Percentiles rank a stretch among this genome's conserved stretches.
Evolutionary conservation across 1,140 invertebrate species (phyloP).

Genomic region (Palaemon carinicauda): DNA sequence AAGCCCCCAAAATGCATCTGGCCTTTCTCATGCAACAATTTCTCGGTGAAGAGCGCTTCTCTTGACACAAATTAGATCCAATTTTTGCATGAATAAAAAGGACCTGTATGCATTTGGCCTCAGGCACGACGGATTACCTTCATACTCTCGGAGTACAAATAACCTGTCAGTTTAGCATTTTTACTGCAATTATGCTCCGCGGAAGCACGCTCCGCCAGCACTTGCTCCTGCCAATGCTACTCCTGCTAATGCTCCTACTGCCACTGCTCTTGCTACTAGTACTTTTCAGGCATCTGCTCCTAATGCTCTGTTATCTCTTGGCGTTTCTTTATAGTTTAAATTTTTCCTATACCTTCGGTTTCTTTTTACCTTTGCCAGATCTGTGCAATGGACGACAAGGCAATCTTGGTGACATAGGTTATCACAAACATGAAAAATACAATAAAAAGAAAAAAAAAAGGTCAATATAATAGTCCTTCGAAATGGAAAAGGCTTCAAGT

Average conservation of each 20-base stretch:
- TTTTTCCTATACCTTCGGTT: no score
- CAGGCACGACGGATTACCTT: neutral
- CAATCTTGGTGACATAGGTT: no score
- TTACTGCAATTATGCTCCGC: neutral
- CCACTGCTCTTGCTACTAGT: neutral
- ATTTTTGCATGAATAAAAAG: neutral
- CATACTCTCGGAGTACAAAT: neutral
- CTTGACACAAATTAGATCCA: neutral
- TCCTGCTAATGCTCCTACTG: neutral
- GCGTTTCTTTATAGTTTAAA: no score
- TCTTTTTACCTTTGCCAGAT: no score
- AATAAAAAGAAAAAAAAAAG: no score
- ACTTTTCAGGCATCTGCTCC: no score
- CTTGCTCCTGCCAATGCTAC: no score
- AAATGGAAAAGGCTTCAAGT: no score
- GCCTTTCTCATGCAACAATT: neutral
- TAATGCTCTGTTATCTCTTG: no score
- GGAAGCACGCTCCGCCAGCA: neutral
- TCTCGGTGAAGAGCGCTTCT: neutral
- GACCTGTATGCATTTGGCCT: neutral
- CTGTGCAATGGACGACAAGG: no score
- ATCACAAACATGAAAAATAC: no score
- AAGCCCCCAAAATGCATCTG: neutral
- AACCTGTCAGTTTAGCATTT: neutral
- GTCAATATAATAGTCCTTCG: no score